Evolutionary conservation across 2,797 vertebrate species (phyloP).

Genomic region (Borostomias antarcticus): DNA sequence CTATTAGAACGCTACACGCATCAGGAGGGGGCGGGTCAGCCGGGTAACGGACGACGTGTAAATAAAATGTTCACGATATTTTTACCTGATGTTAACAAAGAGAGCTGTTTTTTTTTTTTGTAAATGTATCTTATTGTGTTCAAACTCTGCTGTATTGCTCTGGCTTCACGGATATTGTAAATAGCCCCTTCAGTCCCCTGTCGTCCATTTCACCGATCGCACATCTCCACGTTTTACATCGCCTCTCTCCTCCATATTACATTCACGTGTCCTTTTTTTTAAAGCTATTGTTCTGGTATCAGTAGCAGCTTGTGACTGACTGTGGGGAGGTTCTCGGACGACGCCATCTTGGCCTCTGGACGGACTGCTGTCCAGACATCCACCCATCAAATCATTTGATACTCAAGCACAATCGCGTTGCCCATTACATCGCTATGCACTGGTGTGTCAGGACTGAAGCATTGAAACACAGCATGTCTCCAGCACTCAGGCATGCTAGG

Average conservation of each 20-base stretch:
- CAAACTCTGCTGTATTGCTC: constrained; percentile 83
- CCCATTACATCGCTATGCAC: constrained; percentile 21
- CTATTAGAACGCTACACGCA: constrained; percentile 46
- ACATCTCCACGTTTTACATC: constrained; percentile 71
- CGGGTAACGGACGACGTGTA: constrained; percentile 55
- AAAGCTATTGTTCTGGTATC: constrained; percentile 44
- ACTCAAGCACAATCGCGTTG: constrained; percentile 32
- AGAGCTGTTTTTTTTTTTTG: constrained; percentile 74
- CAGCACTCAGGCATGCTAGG: too few species aligned
- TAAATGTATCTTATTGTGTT: constrained; percentile 87
- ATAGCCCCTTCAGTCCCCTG: constrained; percentile 77
- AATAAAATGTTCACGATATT: constrained; percentile 77
- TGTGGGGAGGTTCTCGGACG: constrained; percentile 34
- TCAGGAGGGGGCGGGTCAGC: constrained; percentile 51
- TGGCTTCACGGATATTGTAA: constrained; percentile 78
- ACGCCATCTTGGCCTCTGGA: constrained; percentile 32
- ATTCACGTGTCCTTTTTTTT: constrained; percentile 51
- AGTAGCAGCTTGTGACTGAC: constrained; percentile 41
- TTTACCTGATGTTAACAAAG: constrained; percentile 72
- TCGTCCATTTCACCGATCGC: constrained; percentile 74
- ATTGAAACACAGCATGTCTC: too few species aligned
- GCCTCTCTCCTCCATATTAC: constrained; percentile 46
- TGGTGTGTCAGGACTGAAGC: neutral
- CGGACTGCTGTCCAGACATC: constrained; percentile 28
- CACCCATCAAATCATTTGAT: constrained; percentile 12